These are phyloP conservation scores for Akabosia matsudoensis DNA, from an alignment of 1,140 invertebrate genomes.

Conservation along the genomic window DNA sequence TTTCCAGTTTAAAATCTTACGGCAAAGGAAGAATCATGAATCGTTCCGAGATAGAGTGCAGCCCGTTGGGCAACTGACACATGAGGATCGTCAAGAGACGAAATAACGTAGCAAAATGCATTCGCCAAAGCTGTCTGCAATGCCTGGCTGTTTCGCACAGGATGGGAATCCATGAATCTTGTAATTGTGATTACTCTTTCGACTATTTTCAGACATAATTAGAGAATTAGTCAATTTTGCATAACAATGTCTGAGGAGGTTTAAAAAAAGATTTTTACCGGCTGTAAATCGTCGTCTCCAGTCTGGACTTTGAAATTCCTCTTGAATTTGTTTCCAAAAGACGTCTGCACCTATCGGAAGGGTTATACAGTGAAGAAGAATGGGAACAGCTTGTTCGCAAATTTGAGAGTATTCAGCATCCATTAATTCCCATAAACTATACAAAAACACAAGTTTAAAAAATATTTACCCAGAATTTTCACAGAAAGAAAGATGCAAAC, in stretches of 20 bases:
- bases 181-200: constrained; percentile 89
- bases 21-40: constrained; percentile 76
- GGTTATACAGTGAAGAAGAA: constrained; percentile 91
- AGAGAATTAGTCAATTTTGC: no score
- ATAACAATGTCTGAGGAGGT: background rate
- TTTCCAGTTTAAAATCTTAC: constrained; percentile 56
- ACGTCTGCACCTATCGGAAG: constrained; percentile 87
- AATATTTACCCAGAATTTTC: background rate
- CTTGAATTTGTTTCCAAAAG: constrained; percentile 89
- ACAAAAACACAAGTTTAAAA: constrained; percentile 57
- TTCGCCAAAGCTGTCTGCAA: constrained; percentile 92
- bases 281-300: constrained; percentile 88
- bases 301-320: constrained; percentile 85
- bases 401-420: constrained; percentile 88
- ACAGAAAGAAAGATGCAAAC: constrained; percentile 11
- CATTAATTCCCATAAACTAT: constrained; percentile 83
- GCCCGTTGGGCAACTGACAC: constrained; percentile 91
- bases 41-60: constrained; percentile 86
- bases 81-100: constrained; percentile 92
- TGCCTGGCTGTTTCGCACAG: constrained; percentile 74
- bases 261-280: constrained; percentile 54
- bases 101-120: constrained; percentile 93
- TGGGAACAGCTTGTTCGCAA: constrained; percentile 79
- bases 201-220: constrained; percentile 61
- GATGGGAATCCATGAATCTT: constrained; percentile 84